Conservation (phyloP, 2,888 invertebrate genomes). For the Branchellion lobata region DNA sequence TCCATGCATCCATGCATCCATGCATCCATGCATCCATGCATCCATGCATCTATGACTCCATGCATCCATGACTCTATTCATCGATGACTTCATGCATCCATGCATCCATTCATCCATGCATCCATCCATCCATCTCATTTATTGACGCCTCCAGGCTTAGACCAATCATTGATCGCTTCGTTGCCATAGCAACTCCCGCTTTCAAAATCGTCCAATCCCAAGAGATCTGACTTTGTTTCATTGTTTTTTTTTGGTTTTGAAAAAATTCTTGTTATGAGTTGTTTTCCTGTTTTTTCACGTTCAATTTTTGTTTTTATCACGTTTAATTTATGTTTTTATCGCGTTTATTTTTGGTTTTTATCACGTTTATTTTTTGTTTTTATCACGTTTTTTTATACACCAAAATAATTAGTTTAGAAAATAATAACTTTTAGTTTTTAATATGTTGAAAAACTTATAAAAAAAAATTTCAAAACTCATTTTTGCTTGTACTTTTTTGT, state of each 20-base stretch:
- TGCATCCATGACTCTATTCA: neutral
- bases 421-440: no score
- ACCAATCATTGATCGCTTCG: slow-evolving; percentile 19
- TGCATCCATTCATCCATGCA: slow-evolving; percentile 2
- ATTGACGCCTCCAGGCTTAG: slow-evolving; percentile 14
- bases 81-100: neutral
- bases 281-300: neutral
- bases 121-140: slow-evolving; percentile 14
- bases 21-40: no score
- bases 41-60: neutral
- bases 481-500: no score
- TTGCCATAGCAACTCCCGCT: slow-evolving; percentile 9
- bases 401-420: no score
- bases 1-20: neutral
- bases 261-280: neutral
- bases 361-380: neutral
- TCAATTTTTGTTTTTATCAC: neutral
- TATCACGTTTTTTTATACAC: neutral
- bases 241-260: slow-evolving; percentile 1
- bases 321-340: neutral
- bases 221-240: neutral
- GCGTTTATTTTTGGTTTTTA: neutral
- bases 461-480: no score
- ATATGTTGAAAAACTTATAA: no score
- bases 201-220: slow-evolving; percentile 8